Evolutionary conservation across 2,797 vertebrate genomes (phyloP), one percentile per base, ranked within the genome.

Genomic region (Novumbra hubbsi): DNA sequence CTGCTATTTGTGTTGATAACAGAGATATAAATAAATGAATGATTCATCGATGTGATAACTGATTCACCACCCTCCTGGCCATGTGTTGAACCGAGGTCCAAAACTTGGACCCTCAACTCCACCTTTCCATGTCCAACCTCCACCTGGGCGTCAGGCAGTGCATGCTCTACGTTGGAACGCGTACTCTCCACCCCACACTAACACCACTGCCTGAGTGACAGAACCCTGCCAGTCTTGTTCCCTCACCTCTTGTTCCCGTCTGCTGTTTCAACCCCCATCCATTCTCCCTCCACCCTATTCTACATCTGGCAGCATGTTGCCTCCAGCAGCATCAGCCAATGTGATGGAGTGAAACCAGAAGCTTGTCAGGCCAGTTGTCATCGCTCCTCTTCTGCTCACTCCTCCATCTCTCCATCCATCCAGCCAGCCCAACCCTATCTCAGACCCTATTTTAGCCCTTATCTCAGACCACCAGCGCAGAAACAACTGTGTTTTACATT

Each of bases 1-100:
- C 81, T 67, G 86, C 83, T 85, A 74, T 87, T 89, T 88, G 89
- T 91, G 89, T 89, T 88, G 87, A 88, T 88, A 86, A 88, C 83
- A 82, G 85, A 90, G 87, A 89, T 84, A 90, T 87, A 85, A 87
- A 84, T 86, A 85, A 84, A 88, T 65, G 82, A 89, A 86, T 83
- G 88, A 89, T 85, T 91, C 86, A 82, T 89, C 41, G 1, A 45
- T 45, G 41, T 45, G 11, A 45, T 45, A 45, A 45, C 41, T 45
- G 41, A 45, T 45, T 45, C 2, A 12, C 41, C 41, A n/a, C 41
- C 41, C 41, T 45, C 11, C 84, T 86, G 90, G 88, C 88, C 83
- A 83, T 80, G 87, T 89, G 87, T 90, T 87, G 82, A 88, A 83
- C 87, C 89, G 87, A 81, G 81, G 87, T 83, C 45, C 57, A 19